A percentile compares a stretch with the other conserved stretches of the same genome.
Evolutionary conservation across 2,888 invertebrate species (phyloP).

Genomic region (Herminia tarsipennalis): DNA sequence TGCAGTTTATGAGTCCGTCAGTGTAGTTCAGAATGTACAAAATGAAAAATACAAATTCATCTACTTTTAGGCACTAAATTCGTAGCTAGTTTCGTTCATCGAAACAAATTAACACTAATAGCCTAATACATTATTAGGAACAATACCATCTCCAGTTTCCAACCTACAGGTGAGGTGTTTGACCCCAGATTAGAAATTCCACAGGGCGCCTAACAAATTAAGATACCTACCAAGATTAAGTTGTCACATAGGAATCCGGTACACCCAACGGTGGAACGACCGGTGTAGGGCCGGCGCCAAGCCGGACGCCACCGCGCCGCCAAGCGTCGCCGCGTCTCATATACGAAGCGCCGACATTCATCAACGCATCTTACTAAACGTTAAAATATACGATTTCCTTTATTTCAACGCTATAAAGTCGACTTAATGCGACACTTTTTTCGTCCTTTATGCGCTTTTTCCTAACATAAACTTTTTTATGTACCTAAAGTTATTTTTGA

Average conservation of each 20-base stretch:
- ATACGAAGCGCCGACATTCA: conserved; percentile 21
- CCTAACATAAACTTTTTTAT: conserved; percentile 44
- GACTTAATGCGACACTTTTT: conserved; percentile 47
- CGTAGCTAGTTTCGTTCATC: too few species aligned
- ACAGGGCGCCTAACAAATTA: conserved; percentile 69
- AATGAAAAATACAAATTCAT: too few species aligned
- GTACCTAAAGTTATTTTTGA: too few species aligned
- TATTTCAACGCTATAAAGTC: conserved; percentile 55
- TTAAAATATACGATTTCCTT: conserved; percentile 59
- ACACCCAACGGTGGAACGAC: conserved; percentile 47
- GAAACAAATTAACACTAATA: too few species aligned
- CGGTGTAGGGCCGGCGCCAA: conserved; percentile 34
- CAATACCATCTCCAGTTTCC: neutral
- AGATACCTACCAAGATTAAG: conserved; percentile 63
- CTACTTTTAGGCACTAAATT: too few species aligned
- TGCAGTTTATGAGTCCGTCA: too few species aligned
- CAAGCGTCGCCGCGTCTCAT: conserved; percentile 18
- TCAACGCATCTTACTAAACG: conserved; percentile 29
- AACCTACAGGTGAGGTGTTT: conserved; percentile 67
- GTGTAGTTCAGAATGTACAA: too few species aligned
- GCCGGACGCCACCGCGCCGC: conserved; percentile 20
- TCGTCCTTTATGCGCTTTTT: conserved; percentile 45
- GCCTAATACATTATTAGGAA: neutral
- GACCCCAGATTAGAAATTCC: conserved; percentile 69
- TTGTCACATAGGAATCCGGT: conserved; percentile 64